Conservation (phyloP, 1,140 invertebrate genomes). For the Drosophila sechellia region DNA sequence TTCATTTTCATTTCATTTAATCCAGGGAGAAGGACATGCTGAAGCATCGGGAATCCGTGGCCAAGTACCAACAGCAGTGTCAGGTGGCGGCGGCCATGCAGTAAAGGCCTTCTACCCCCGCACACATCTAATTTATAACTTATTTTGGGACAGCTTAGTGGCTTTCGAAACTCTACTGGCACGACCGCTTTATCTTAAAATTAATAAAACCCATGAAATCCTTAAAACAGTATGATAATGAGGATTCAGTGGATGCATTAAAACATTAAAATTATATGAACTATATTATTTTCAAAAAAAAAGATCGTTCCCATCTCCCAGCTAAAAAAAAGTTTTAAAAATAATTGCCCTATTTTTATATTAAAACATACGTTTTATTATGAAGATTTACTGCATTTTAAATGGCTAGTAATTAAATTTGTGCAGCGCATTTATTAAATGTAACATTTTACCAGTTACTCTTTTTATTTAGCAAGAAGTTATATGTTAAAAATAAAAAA, state of each 20-base stretch:
- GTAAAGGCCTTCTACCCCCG: slow-evolving; percentile 23
- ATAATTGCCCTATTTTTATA: no score
- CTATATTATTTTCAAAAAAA: no score
- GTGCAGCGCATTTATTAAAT: no score
- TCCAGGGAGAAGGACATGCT: slow-evolving; percentile 91
- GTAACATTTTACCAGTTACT: no score
- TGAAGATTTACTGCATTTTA: no score
- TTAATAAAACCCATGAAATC: slow-evolving; percentile 29
- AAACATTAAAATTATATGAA: neutral
- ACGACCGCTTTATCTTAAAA: slow-evolving; percentile 32
- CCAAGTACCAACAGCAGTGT: slow-evolving; percentile 93
- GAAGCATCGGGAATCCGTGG: slow-evolving; percentile 89
- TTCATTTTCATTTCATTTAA: no score
- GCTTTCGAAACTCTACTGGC: slow-evolving; percentile 19
- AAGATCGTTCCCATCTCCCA: no score
- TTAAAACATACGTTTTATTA: no score
- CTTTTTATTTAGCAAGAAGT: no score
- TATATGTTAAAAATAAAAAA: no score
- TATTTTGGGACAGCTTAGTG: slow-evolving; percentile 30
- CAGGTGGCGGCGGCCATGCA: slow-evolving; percentile 88
- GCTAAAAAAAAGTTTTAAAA: no score
- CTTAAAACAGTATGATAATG: neutral
- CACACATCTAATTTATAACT: slow-evolving; percentile 48
- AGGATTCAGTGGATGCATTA: neutral
- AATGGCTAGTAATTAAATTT: no score